Evolutionary conservation across 1,140 invertebrate genomes (phyloP).

Genomic region (Bombus balteatus): DNA sequence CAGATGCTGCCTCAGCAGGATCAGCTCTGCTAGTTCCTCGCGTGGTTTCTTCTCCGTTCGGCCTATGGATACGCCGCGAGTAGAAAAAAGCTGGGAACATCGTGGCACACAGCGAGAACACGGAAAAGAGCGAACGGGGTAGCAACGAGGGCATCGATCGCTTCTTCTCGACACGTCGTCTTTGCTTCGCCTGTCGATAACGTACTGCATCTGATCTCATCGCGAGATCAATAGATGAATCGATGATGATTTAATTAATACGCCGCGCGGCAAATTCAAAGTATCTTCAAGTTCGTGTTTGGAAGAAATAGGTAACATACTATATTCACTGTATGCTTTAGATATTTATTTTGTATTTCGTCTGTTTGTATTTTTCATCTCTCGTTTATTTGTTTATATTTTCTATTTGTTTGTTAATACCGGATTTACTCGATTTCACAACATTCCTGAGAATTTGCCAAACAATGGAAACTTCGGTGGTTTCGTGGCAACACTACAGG

Average conservation of each 20-base stretch:
- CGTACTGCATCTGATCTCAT: no score
- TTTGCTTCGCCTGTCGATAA: no score
- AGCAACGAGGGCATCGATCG: no score
- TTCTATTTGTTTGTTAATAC: not conserved
- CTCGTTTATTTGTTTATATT: not conserved
- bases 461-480: not conserved
- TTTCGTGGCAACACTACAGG: not conserved
- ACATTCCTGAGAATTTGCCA: not conserved
- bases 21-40: slow-evolving; percentile 33
- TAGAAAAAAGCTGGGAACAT: slow-evolving; percentile 7
- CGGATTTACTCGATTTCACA: not conserved
- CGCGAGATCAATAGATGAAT: no score
- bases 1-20: slow-evolving; percentile 62
- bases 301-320: no score
- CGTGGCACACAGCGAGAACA: slow-evolving; percentile 5
- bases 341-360: not conserved
- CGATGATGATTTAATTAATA: no score
- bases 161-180: no score
- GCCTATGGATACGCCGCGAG: slow-evolving; percentile 7
- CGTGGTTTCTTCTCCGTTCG: slow-evolving; percentile 39
- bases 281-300: no score
- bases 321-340: no score
- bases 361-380: not conserved
- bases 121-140: slow-evolving; percentile 34
- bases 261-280: no score